Evolutionary conservation across 2,888 invertebrate genomes (phyloP), one percentile per base, ranked within the genome.

Genomic region (Vanessa cardui): DNA sequence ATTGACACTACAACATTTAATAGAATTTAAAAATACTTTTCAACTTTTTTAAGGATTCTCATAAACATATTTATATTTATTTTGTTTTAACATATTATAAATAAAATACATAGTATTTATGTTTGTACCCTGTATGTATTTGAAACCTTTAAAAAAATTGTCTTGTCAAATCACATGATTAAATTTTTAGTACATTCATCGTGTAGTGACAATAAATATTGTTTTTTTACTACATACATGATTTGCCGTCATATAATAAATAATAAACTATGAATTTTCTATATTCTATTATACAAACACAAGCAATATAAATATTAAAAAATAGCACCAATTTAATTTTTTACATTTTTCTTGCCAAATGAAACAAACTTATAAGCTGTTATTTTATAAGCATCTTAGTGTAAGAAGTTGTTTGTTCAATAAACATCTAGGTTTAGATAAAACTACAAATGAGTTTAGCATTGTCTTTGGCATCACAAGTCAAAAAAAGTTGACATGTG

Each of bases 281-380:
- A 56, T 33, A 33, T 60, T 61, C 54, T 46, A 33, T 70, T 52
- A 62, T 52, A 61, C 20, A 66, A 70, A 62, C 69, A 72, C 69
- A 70, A 66, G 54, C 64, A 66, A 67, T 63, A 50, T 69, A 69
- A 72, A 66, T 71, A 68, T 72, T 79, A 83, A 82, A 83, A 84
- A 83, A 84, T 89, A 90, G 90, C 90, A 90, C 90, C 89, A 86
- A 88, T 87, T 82, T 62, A 83, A 84, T 79, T 77, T 81, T 78
- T 75, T 74, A 66, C 60, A 69, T 63, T 45, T 47, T 61, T 58
- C 39, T 44, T 64, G 50, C 56, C 58, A 67, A 54, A 56, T 58
- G 69, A 69, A 69, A 64, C 33, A 64, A 68, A 79, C 63, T 47
- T 49, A 72, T 71, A 72, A 72, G 64, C 65, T 7, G 52, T 54